Percentiles rank a stretch among this genome's conserved stretches.
These are phyloP conservation scores for Alfaro cultratus DNA, from an alignment of 2,797 vertebrate genomes.

Conservation along the genomic window DNA sequence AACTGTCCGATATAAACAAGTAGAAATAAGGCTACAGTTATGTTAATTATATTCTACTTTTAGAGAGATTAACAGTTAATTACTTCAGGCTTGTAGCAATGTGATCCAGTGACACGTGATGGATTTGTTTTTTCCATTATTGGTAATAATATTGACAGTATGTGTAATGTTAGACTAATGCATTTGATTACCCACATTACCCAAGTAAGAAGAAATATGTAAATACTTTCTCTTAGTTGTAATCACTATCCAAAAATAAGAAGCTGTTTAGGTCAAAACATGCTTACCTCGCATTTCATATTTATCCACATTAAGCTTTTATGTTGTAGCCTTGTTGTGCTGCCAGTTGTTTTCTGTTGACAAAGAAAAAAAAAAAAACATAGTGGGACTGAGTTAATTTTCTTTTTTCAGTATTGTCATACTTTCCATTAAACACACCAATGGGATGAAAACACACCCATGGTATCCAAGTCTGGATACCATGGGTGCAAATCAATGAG, in stretches of 20 bases:
- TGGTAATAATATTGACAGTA: not conserved
- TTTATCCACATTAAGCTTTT: conserved; percentile 13
- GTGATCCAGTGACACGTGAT: not conserved
- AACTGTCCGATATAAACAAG: not conserved
- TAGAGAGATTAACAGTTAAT: not conserved
- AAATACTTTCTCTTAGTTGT: not conserved
- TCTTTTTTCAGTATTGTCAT: not conserved
- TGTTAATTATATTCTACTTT: not conserved
- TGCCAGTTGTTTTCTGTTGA: conserved; percentile 41
- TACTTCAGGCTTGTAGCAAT: not conserved
- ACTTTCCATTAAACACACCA: not conserved
- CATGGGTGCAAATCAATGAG: not conserved
- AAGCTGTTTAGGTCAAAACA: not conserved
- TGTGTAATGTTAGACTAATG: not conserved
- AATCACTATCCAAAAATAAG: not conserved
- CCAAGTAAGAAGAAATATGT: too few relatives aligned
- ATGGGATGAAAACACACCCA: not conserved
- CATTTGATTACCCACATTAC: not conserved
- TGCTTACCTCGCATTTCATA: conserved; percentile 24
- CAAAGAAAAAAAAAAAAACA: not conserved
- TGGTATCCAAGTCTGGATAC: too few relatives aligned
- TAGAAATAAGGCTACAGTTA: not conserved
- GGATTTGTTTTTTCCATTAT: not conserved
- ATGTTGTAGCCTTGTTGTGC: conserved; percentile 20
- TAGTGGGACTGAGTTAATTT: not conserved